A percentile compares a stretch with the other conserved stretches of the same genome.
These are phyloP conservation scores for Pithys albifrons DNA, from an alignment of 2,113 vertebrate genomes.

Conservation along the genomic window DNA sequence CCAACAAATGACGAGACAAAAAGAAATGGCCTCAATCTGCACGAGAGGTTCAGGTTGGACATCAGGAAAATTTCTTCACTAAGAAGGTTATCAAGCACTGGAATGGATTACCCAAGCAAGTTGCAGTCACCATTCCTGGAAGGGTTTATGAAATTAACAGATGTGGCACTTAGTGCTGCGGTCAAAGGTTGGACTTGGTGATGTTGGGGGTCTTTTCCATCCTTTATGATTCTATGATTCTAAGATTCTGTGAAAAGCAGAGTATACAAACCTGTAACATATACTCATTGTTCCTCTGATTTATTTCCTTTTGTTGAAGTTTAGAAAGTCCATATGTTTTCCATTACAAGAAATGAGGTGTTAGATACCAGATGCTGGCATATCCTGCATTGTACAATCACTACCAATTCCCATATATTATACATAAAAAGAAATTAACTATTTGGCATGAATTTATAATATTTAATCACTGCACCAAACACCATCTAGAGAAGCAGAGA, in stretches of 20 bases:
- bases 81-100: background rate
- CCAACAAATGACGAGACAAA: background rate
- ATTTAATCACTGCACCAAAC: background rate
- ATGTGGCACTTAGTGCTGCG: too few relatives aligned
- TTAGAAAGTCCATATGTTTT: background rate
- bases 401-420: background rate
- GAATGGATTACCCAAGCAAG: background rate
- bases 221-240: background rate
- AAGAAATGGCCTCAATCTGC: background rate
- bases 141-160: background rate
- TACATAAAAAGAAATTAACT: background rate
- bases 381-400: background rate
- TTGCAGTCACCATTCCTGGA: background rate
- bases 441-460: background rate
- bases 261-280: background rate
- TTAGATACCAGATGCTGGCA: rapidly evolving
- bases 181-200: background rate
- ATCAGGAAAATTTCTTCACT: background rate
- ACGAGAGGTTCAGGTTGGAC: background rate
- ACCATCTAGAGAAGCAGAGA: background rate
- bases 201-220: background rate
- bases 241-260: background rate
- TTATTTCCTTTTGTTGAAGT: background rate
- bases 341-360: background rate
- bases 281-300: background rate